Evolutionary conservation across 92 coral and sea anemone genomes (phyloP), one percentile per base, ranked within the genome.

Genomic region (Porites evermanni): DNA sequence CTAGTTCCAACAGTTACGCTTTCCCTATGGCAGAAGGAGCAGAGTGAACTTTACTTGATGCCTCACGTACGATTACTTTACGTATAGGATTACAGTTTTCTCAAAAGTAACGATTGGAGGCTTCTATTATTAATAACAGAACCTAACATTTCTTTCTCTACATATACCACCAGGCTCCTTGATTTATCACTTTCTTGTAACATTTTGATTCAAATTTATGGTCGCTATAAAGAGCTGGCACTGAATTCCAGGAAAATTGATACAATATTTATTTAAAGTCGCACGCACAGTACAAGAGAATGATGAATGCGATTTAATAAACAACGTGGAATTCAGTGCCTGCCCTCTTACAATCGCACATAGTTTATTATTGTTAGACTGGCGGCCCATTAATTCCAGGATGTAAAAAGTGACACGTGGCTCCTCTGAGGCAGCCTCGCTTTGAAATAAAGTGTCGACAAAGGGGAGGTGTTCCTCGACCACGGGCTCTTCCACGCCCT

Each of bases 361-460:
- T 63, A 17, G 64, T 44, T 72, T 29, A 83, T 72, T 53, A 83
- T 72, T 77, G 8, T 85, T 59, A 92, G 67, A 92, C 73, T 17
- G 99, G 99, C 32, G 99, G 99, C 11, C 94, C 96, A 79, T 95
- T 97, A 24, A 88, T 68, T 53, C 98, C 97, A 44, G 99, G 99
- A 84, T 97, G 99, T 69, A 97, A 79, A 85, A 97, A 97, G 75
- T 94, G 93, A 79, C 99, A 97, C 56, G 87, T 89, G 79, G 93
- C 94, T 77, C 99, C 99, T 70, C 98, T 94, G 0, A 97, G 85
- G 75, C 99, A 97, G 29, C 99, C 99, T 78, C 99, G 95, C 24
- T 91, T 87, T 68, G 99, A 95, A 79, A 93, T 92, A 67, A 95
- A 97, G 84, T 97, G 99, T 51, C 99, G 98, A 88, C 99, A 97